Evolutionary conservation across 2,888 invertebrate species (phyloP).

Genomic region (Habroteleia sp.): DNA sequence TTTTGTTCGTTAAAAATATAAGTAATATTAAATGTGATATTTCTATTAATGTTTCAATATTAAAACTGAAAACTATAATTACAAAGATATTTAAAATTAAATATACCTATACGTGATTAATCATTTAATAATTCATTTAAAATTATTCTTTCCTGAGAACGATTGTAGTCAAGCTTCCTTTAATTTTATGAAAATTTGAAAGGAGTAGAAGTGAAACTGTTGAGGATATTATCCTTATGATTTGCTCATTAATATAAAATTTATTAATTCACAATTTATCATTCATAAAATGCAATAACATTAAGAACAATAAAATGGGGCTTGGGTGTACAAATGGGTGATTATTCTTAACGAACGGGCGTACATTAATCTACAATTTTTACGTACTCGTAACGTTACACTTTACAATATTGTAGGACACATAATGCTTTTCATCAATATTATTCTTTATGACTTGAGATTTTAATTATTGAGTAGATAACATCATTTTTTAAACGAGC

Average conservation of each 20-base stretch:
- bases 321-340: slow-evolving; percentile 25
- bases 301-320: slow-evolving; percentile 39
- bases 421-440: slow-evolving; percentile 41
- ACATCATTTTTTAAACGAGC: slow-evolving; percentile 30
- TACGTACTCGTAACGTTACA: slow-evolving; percentile 26
- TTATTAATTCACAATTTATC: slow-evolving; percentile 20
- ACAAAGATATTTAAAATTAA: no score
- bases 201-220: background rate
- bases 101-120: no score
- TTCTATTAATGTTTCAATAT: no score
- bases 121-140: no score
- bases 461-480: slow-evolving; percentile 49
- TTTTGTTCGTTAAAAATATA: no score
- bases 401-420: slow-evolving; percentile 30
- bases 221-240: background rate
- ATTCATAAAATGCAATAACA: slow-evolving; percentile 31
- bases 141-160: no score
- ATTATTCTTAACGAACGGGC: slow-evolving; percentile 46
- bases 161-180: background rate
- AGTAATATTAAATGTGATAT: no score
- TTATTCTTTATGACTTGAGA: slow-evolving; percentile 40
- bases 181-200: background rate
- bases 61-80: no score
- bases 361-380: slow-evolving; percentile 51
- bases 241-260: slow-evolving; percentile 11